These are phyloP conservation scores for Patiria pectinifera DNA, from an alignment of 53 echinoderm and acorn worm genomes.

Conservation along the genomic window DNA sequence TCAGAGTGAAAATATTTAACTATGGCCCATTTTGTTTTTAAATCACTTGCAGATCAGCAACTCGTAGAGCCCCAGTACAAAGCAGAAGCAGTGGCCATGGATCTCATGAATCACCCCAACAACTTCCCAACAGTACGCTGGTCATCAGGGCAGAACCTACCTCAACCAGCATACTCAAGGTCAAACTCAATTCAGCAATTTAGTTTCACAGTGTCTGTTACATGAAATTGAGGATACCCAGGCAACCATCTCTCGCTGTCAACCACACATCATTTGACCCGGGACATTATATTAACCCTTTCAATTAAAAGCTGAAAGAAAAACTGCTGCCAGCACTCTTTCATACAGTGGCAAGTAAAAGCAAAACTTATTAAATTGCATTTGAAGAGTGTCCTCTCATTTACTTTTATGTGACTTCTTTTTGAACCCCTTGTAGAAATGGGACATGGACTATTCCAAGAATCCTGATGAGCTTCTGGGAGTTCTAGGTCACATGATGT, in stretches of 20 bases:
- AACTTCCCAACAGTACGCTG: slow-evolving; percentile 62
- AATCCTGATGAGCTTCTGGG: slow-evolving; percentile 86
- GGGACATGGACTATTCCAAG: slow-evolving; percentile 68
- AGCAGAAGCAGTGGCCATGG: slow-evolving; percentile 25
- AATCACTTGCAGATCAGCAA: slow-evolving; percentile 15
- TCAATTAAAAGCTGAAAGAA: too few species aligned
- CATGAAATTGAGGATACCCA: too few species aligned
- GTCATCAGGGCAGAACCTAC: slow-evolving; percentile 79
- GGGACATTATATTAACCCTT: too few species aligned
- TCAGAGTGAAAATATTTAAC: too few species aligned
- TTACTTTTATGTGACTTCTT: neutral
- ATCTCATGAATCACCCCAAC: slow-evolving; percentile 46
- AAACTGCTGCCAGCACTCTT: too few species aligned
- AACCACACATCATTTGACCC: too few species aligned
- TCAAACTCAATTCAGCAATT: neutral
- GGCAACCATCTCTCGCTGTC: too few species aligned
- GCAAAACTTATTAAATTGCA: neutral
- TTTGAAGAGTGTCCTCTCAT: neutral
- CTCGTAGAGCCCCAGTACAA: slow-evolving; percentile 33
- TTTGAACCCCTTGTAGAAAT: slow-evolving; percentile 3
- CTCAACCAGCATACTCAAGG: slow-evolving; percentile 76
- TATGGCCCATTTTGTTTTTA: too few species aligned
- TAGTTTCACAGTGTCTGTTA: neutral
- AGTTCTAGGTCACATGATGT: slow-evolving; percentile 89
- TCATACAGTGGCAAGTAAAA: too few species aligned